phyloP scores from a whole-genome alignment of 2,113 vertebrate genomes.

The Peromyscus leucopus region DNA sequence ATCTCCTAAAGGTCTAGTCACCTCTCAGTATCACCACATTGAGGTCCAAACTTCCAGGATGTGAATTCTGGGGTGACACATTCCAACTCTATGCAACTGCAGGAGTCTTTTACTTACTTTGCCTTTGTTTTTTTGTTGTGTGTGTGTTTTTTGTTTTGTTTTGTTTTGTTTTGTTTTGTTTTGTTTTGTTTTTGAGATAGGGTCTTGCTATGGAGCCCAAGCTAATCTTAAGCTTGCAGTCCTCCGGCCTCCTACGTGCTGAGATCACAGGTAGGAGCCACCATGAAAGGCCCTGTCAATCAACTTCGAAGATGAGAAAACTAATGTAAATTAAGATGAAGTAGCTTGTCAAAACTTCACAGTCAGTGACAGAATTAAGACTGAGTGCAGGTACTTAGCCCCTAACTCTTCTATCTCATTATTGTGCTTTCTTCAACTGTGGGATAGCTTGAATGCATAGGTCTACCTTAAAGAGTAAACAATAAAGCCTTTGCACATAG shows the following conservation, averaged over 20 bases:
- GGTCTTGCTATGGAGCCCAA: not conserved
- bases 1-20: not conserved
- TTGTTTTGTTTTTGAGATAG: too few relatives aligned
- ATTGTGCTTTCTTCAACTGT: constrained; percentile 8
- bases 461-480: not conserved
- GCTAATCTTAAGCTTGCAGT: not conserved
- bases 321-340: not conserved
- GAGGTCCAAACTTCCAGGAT: not conserved
- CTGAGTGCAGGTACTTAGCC: not conserved
- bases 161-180: not conserved
- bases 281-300: not conserved
- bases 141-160: too few relatives aligned
- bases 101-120: not conserved
- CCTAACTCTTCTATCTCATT: not conserved
- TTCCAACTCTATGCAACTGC: not conserved
- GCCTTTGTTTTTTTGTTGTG: not conserved
- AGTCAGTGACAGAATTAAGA: constrained; percentile 2
- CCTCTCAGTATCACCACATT: not conserved
- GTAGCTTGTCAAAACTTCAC: constrained; percentile 2
- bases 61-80: not conserved
- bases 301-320: constrained; percentile 26
- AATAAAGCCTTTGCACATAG: not conserved
- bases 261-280: not conserved
- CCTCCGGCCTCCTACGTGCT: not conserved
- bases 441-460: not conserved